A percentile compares a stretch with the other conserved stretches of the same genome.
These are phyloP conservation scores for Hydrochoerus hydrochaeris DNA, from an alignment of 2,113 vertebrate genomes.

Conservation along the genomic window DNA sequence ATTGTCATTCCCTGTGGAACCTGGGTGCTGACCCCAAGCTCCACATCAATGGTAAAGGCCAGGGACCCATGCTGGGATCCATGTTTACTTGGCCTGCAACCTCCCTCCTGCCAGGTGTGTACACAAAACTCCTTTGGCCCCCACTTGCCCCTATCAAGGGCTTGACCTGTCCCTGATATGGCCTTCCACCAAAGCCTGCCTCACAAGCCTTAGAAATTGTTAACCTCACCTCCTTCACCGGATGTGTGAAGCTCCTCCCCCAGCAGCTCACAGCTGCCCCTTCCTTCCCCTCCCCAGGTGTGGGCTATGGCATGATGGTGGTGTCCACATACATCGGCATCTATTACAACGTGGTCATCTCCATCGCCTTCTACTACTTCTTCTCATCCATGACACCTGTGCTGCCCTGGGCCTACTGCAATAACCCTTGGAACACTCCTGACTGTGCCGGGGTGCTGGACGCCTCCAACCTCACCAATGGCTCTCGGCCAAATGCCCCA, in stretches of 20 bases:
- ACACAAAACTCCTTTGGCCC: neutral
- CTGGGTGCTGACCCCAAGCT: neutral
- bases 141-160: neutral
- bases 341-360: constrained; percentile 99
- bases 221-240: neutral
- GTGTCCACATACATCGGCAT: constrained; percentile 99
- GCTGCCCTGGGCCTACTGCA: constrained; percentile 99
- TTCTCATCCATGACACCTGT: constrained; percentile 97
- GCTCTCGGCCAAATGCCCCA: constrained; percentile 78
- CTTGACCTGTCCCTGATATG: neutral
- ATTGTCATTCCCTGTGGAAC: neutral
- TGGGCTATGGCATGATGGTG: constrained; percentile 99
- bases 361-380: constrained; percentile 99
- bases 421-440: constrained; percentile 95
- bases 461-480: constrained; percentile 83
- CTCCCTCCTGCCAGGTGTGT: neutral
- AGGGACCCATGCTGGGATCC: neutral
- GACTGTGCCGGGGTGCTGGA: constrained; percentile 93
- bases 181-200: neutral
- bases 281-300: constrained; percentile 86
- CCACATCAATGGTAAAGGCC: constrained; percentile 49
- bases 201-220: neutral
- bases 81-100: constrained; percentile 13
- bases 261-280: accelerated
- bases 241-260: neutral